Base-by-base conservation (phyloP, 1,140 invertebrate species). In the Berghia stephanieae region DNA sequence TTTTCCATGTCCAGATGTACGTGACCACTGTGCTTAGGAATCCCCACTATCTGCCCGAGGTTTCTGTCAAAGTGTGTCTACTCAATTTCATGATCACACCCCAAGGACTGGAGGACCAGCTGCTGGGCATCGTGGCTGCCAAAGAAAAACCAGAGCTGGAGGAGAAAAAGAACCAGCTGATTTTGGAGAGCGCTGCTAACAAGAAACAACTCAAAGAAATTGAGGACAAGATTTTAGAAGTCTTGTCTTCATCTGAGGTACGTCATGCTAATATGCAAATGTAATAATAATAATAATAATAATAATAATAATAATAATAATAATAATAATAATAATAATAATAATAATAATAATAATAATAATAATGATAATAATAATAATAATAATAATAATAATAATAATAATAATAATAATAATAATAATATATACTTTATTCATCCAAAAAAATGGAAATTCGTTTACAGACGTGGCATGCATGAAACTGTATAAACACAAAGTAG, bases 221-320 rank as follows among this genome's bases (percentile, higher is more conserved):
- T 24, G 96, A 98, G 91, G 95, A 98, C 87, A 94, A 97, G 89
- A 99, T 99, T 81, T 90, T 99, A 0, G 92, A 95, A 89, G 93
- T 97, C 78, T 90, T 98, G 1, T 95, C 91, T 27, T 82, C 90
- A 4, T 93, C 93, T n/a, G 88, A 93, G 86, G 96, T 96, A 10
- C 96, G 68, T 44, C 43, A 70, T n/a, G n/a, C n/a, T n/a, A n/a
- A n/a, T n/a, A n/a, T n/a, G n/a, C n/a, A n/a, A n/a, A n/a, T n/a
- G n/a, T n/a, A n/a, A n/a, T n/a, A n/a, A n/a, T n/a, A n/a, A n/a
- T n/a, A n/a, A n/a, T n/a, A n/a, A n/a, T n/a, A n/a, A n/a, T n/a
- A n/a, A n/a, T n/a, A n/a, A n/a, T n/a, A n/a, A n/a, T n/a, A n/a
- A n/a, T n/a, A n/a, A n/a, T n/a, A n/a, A n/a, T n/a, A n/a, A n/a